Base-by-base conservation (phyloP, 2,888 invertebrate genomes). In the Cheilosia vulpina region DNA sequence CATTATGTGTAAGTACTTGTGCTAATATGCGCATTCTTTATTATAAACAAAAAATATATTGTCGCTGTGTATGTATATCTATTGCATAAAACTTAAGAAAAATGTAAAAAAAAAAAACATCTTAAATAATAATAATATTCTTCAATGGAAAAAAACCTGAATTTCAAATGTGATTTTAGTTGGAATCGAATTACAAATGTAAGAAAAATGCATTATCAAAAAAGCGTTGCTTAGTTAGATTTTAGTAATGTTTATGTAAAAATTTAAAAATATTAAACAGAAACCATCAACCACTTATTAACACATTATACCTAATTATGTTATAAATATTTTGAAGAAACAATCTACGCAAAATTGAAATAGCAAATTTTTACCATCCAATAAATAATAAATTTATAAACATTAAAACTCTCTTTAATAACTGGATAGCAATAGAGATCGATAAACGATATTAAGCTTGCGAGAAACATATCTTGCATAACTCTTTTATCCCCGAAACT, bases 81-180 rank as follows among this genome's bases (percentile, higher is more conserved):
- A 17, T 83, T 83, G 78, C 50, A 79, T 84, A 76, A 71, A 63
- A 63, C 47, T 62, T 71, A 57, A 77, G 34, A 47, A 47, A 53
- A 68, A 62, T n/a, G 19, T 17, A 47, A 62, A 27, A 5, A 65
- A 65, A 50, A 3, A 60, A 27, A 53, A 63, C 50, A 19, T 50
- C 19, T 68, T 72, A 50, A 77, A 45, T 58, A 52, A 50, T 58
- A 52, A 50, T 77, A 65, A 63, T 79, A 50, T 66, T 82, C 62
- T 83, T 79, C 34, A 69, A 80, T 69, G 73, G 71, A 72, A 81
- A 72, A 69, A 75, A 84, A 73, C 84, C 84, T 84, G 80, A 80
- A 80, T 84, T 84, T 80, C 65, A 84, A 85, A 85, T 85, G 85
- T 85, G 85, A 85, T 85, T 85, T 85, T 85, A 85, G 85, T 80